Base-by-base conservation (phyloP, 2,797 vertebrate genomes). In the Ambastaia sidthimunki region DNA sequence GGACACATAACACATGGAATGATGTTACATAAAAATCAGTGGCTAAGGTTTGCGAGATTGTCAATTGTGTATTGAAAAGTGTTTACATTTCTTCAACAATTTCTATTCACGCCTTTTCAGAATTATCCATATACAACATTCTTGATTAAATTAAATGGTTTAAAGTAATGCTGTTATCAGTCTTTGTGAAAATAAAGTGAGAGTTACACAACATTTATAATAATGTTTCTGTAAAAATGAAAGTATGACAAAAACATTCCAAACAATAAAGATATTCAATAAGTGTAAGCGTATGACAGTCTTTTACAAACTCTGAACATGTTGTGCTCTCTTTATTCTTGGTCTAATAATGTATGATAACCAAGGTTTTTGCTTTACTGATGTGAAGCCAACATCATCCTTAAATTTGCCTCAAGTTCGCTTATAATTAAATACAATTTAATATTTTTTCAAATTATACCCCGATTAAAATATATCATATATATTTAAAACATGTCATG, bases 61-160 rank as follows among this genome's bases (percentile, higher is more conserved):
- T 25, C 52, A 18, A 2, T 28, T 48, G 23, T 66, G 31, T 55
- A 41, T 44, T 6, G 1, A 1, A 52, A 60, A 34, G 21, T 60
- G 28, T 34, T 63, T 63, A 63, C n/a, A 65, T 74, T 74, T 34
- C 28, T n/a, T n/a, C n/a, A n/a, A n/a, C n/a, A n/a, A n/a, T n/a
- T n/a, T n/a, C n/a, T n/a, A n/a, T n/a, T n/a, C n/a, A n/a, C n/a
- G n/a, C 25, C 3, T 15, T 3, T 25, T 63, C 54, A 44, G 25
- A 3, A 16, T 47, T 23, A 21, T 3, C 23, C 37, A 65, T 34
- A 10, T 10, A 41, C 7, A 5, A 52, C 1, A 28, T 12, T 57
- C 10, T 59, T 21, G 11, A 13, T 67, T 55, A 15, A 55, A 67
- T 44, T 9, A 9, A 67, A 41, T 28, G 2, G 52, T 3, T 11